Evolutionary conservation across 2,888 invertebrate species (phyloP).

Genomic region (Bombylius discolor): DNA sequence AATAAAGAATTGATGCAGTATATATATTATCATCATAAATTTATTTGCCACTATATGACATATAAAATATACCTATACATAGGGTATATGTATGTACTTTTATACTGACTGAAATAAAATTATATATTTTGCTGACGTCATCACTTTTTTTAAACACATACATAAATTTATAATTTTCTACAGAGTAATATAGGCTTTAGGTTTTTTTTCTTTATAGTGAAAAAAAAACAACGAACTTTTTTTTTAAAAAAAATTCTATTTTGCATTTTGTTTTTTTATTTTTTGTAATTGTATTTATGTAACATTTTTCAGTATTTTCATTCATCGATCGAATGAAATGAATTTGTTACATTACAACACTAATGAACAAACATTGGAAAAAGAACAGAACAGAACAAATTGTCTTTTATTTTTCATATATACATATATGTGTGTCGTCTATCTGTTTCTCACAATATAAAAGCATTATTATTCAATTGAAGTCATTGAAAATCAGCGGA

Average conservation of each 20-base stretch:
- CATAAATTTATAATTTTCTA: no score
- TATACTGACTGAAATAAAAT: no score
- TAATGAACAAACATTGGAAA: no score
- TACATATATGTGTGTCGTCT: neutral
- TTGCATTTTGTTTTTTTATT: neutral
- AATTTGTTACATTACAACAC: conserved; percentile 1
- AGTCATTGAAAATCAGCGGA: conserved; percentile 2
- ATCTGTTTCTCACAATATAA: neutral
- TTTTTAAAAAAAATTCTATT: neutral
- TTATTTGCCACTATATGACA: no score
- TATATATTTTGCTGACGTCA: neutral
- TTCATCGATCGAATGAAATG: conserved; percentile 3
- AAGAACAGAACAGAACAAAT: no score
- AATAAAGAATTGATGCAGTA: no score
- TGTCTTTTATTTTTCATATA: neutral
- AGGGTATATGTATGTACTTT: no score
- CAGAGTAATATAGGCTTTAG: no score
- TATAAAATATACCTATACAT: no score
- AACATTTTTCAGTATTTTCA: conserved; percentile 1
- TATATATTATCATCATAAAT: no score
- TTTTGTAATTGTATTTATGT: neutral
- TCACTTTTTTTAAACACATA: neutral
- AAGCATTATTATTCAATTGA: conserved; percentile 4
- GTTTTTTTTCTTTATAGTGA: no score
- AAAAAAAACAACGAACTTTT: neutral